Evolutionary conservation across 1,140 invertebrate species (phyloP).

Genomic region (Centruroides vittatus): DNA sequence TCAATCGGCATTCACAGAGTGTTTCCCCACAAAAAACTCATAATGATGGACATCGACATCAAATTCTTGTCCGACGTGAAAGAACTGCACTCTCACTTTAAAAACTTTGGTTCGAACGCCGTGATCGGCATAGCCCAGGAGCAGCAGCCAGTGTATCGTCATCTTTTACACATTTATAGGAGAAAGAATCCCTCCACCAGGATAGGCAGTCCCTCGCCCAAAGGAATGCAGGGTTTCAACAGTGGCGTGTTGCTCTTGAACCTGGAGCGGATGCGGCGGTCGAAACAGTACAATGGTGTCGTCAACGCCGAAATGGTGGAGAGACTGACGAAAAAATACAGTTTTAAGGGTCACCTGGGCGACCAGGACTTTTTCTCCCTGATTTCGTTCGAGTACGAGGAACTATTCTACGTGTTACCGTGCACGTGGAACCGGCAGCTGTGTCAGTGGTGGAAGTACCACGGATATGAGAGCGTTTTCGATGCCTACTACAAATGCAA

Average conservation of each 20-base stretch:
- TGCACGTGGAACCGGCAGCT: constrained; percentile 74
- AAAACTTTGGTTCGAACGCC: constrained; percentile 39
- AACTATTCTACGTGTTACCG: constrained; percentile 57
- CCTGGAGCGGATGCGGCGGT: constrained; percentile 50
- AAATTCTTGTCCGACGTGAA: constrained; percentile 55
- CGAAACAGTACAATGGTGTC: constrained; percentile 40
- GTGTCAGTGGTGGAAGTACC: constrained; percentile 67
- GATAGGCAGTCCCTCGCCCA: constrained; percentile 40
- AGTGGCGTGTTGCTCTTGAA: constrained; percentile 63
- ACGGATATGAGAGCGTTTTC: constrained; percentile 62
- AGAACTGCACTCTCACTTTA: constrained; percentile 50
- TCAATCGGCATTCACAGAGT: constrained; percentile 59
- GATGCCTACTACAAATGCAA: constrained; percentile 56
- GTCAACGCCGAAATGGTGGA: constrained; percentile 40
- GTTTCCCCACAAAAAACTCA: constrained; percentile 42
- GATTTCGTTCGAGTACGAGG: constrained; percentile 50
- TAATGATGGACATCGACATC: constrained; percentile 66
- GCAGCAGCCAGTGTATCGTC: constrained; percentile 63
- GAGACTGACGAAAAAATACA: constrained; percentile 49
- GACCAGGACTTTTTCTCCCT: constrained; percentile 80
- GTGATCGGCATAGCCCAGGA: constrained; percentile 63
- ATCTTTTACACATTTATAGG: constrained; percentile 54
- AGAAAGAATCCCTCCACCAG: constrained; percentile 36
- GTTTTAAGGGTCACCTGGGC: constrained; percentile 58
- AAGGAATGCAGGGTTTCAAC: constrained; percentile 45